Evolutionary conservation across 2,888 invertebrate species (phyloP).

Genomic region (Drosophila conformis): DNA sequence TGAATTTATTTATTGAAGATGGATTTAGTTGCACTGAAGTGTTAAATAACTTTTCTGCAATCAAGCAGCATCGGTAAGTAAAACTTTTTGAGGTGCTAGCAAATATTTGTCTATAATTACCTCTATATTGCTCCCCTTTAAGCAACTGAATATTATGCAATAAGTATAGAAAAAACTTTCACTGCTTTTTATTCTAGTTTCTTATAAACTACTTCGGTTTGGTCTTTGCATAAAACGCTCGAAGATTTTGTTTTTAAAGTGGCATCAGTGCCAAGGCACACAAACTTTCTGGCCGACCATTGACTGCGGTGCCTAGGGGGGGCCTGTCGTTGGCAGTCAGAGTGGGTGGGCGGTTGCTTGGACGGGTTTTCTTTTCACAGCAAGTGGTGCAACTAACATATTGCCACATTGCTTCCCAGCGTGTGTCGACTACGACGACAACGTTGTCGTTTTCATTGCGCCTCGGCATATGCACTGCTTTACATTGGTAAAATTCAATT

Average conservation of each 20-base stretch:
- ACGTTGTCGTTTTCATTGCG: constrained; percentile 22
- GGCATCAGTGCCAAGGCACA: constrained; percentile 58
- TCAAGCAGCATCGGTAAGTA: background rate
- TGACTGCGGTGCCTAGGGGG: constrained; percentile 8
- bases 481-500: constrained; percentile 71
- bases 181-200: background rate
- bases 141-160: constrained; percentile 10
- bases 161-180: background rate
- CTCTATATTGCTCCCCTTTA: constrained; percentile 17
- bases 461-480: constrained; percentile 51
- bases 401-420: constrained; percentile 49
- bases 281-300: constrained; percentile 52
- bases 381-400: constrained; percentile 29
- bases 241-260: constrained; percentile 66
- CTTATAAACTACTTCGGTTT: constrained; percentile 20
- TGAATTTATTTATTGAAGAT: background rate
- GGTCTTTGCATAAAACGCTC: constrained; percentile 58
- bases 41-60: background rate
- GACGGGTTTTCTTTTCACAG: background rate
- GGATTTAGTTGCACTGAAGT: background rate
- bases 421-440: constrained; percentile 31
- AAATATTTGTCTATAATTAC: constrained; percentile 3
- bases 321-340: background rate
- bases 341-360: background rate
- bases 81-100: background rate